Evolutionary conservation across 1,140 invertebrate species (phyloP).

Genomic region (Yoshiicerus persimilis): DNA sequence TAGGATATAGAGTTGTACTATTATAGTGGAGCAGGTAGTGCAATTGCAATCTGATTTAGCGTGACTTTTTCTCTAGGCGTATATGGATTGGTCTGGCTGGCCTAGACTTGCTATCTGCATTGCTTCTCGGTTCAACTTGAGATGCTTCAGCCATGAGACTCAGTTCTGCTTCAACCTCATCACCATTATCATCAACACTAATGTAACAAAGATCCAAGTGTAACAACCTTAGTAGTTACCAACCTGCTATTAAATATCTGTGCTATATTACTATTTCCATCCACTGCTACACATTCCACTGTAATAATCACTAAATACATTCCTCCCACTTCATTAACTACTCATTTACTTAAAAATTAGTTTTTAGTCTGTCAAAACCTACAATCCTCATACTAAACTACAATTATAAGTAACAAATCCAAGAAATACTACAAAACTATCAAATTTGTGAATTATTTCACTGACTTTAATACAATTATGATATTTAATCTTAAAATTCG

Average conservation of each 20-base stretch:
- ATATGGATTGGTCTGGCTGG: neutral
- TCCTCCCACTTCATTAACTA: too few relatives aligned
- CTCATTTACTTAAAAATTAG: too few relatives aligned
- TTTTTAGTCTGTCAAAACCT: too few relatives aligned
- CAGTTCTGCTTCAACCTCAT: conserved; percentile 16
- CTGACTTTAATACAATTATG: too few relatives aligned
- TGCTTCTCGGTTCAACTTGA: neutral
- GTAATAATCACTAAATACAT: neutral
- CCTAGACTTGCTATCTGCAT: neutral
- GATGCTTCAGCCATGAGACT: neutral
- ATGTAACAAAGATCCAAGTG: neutral
- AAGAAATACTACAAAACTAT: too few relatives aligned
- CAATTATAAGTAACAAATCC: too few relatives aligned
- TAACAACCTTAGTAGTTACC: neutral
- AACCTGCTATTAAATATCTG: neutral
- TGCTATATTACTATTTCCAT: neutral
- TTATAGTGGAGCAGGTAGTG: neutral
- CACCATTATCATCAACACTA: neutral
- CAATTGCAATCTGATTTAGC: neutral
- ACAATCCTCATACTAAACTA: too few relatives aligned
- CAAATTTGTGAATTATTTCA: too few relatives aligned
- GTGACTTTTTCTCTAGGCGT: neutral
- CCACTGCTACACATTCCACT: neutral
- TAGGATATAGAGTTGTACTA: neutral
- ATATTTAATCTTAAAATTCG: too few relatives aligned